phyloP scores from a whole-genome alignment of 2,797 vertebrate species.

The Sphaeramia orbicularis region DNA sequence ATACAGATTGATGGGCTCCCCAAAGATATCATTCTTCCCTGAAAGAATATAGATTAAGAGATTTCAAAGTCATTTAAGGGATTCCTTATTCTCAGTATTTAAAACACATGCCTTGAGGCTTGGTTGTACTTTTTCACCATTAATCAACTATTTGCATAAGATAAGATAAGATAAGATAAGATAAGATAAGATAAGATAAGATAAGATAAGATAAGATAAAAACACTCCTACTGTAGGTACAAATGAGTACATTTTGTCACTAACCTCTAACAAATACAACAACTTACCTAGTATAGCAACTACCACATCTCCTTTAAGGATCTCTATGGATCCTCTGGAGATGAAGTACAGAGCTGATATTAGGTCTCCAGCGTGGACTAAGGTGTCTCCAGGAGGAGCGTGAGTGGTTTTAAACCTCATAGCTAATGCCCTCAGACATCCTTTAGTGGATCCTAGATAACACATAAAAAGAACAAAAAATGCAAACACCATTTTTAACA shows the following conservation, averaged over 20 bases:
- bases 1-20: slow-evolving; percentile 89
- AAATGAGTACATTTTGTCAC: too few relatives aligned
- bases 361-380: slow-evolving; percentile 92
- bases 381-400: slow-evolving; percentile 91
- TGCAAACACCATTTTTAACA: too few relatives aligned
- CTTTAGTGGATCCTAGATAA: slow-evolving; percentile 86
- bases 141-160: too few relatives aligned
- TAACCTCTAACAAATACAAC: too few relatives aligned
- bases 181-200: too few relatives aligned
- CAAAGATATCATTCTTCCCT: slow-evolving; percentile 95
- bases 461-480: neutral
- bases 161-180: too few relatives aligned
- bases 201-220: too few relatives aligned
- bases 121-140: too few relatives aligned
- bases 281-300: slow-evolving; percentile 93
- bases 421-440: slow-evolving; percentile 91
- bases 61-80: too few relatives aligned
- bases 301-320: slow-evolving; percentile 90
- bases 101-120: neutral
- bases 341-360: slow-evolving; percentile 94
- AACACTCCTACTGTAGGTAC: too few relatives aligned
- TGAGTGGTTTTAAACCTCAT: slow-evolving; percentile 95
- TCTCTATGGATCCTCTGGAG: slow-evolving; percentile 94
- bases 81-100: too few relatives aligned
- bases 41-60: neutral